Base-by-base conservation (phyloP, 2,888 invertebrate genomes). In the Parnassius orleans region DNA sequence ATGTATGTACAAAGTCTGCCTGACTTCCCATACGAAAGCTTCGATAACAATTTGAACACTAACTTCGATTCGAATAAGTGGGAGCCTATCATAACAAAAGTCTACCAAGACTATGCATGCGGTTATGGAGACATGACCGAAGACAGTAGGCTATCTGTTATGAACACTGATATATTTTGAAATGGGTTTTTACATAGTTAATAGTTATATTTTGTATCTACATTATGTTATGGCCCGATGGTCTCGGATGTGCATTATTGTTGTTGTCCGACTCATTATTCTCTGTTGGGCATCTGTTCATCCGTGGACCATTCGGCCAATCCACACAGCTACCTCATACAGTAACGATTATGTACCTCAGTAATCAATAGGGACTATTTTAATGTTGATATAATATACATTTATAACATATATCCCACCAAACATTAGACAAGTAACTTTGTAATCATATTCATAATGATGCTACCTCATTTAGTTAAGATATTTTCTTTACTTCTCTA, bases 381-480 rank as follows among this genome's bases (percentile, higher is more conserved):
- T 86, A 86, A 84, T 86, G 84, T 84, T 86, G 74, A 81, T 80
- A 81, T 68, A 72, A 67, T 84, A 84, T 83, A 86, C 72, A 72
- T 74, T 75, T 81, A 78, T 81, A 79, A 77, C 80, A 76, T 88
- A 80, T 82, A 87, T 89, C 90, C 90, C 90, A 90, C 90, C 90
- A 89, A 89, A 87, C 86, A 77, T 85, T 86, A 88, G 82, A 77
- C 80, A 72, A 77, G 74, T 85, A 83, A 81, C 74, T 69, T 77
- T 76, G 76, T 85, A 80, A 82, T 82, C 80, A 82, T 86, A 85
- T 86, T 83, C 85, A 86, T 88, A 83, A 83, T 84, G 77, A 81
- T 82, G 80, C 90, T 90, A 90, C 90, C 90, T 90, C 90, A 90
- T 84, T 81, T 87, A 86, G 84, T 75, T 80, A 81, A 82, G 81